Conservation (phyloP, 2,797 vertebrate genomes). For the Coccyzus lansbergi region DNA sequence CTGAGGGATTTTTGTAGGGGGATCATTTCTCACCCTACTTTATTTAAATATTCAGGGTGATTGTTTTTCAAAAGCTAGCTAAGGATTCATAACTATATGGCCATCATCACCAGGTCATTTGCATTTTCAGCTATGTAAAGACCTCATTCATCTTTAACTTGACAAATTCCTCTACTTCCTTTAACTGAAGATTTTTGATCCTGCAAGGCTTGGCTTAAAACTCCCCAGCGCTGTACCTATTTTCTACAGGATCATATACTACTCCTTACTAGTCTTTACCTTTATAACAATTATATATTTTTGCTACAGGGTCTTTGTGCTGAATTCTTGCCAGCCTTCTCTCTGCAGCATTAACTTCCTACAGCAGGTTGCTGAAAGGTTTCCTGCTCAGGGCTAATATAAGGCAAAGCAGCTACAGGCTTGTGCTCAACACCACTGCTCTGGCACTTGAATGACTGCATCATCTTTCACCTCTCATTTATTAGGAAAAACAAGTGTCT, state of each 20-base stretch:
- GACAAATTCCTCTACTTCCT: background rate
- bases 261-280: background rate
- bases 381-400: background rate
- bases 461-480: background rate
- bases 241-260: background rate
- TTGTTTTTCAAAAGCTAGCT: background rate
- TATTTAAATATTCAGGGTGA: background rate
- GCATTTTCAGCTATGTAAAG: background rate
- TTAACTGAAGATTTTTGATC: background rate
- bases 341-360: background rate
- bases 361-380: background rate
- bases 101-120: background rate
- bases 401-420: background rate
- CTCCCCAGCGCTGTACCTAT: background rate
- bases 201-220: background rate
- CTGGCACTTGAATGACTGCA: fast-evolving
- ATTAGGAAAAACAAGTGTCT: background rate
- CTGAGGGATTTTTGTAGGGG: background rate
- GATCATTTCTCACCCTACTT: background rate
- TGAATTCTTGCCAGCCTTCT: background rate
- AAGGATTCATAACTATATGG: background rate
- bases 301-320: background rate
- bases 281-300: background rate
- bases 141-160: background rate
- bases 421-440: background rate